Base-by-base conservation (phyloP, 2,113 vertebrate genomes). In the Dendrocopos noguchii region DNA sequence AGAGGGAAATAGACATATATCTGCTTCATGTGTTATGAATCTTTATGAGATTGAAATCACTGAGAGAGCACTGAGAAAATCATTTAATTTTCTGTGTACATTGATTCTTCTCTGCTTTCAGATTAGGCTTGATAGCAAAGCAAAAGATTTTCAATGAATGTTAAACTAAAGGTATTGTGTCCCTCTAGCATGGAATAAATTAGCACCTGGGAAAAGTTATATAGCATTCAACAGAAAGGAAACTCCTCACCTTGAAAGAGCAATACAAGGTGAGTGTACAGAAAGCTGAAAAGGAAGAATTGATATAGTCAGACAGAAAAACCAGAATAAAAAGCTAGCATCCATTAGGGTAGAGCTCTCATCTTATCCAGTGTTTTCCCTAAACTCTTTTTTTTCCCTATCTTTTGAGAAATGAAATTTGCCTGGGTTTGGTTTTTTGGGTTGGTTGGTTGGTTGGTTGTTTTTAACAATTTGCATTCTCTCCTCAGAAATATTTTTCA, bases 41-140 rank as follows among this genome's bases (percentile, higher is more conserved):
- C 77, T 81, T 92, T 87, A 88, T 4, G 11, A 89, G 80, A 66
- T n/a, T 53, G 71, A 39, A 73, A 93, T 84, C 39, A 76, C 3
- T 76, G 63, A 93, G 88, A 0, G 12, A 93, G 34, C 15, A 42
- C 17, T 18, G 47, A 93, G 53, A 67, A 90, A 86, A 68, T 80
- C 0, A 88, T 85, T 94, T 88, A n/a, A 60, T 88, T 93, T 92
- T 89, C 77, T 77, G 52, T 50, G 18, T 65, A 64, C 67, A 82
- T 34, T 70, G 75, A 94, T 87, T 94, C 92, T 77, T 92, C 16
- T 89, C 78, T 82, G 56, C 39, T 80, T 89, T 88, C 57, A 87
- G 78, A 89, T 91, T 56, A 76, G 14, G 34, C 24, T 31, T 87
- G 72, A 82, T 82, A 92, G 84, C 78, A 87, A 63, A 87, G 42